These are phyloP conservation scores for Philopotamus ludificatus DNA, from an alignment of 1,140 invertebrate species.

Conservation along the genomic window DNA sequence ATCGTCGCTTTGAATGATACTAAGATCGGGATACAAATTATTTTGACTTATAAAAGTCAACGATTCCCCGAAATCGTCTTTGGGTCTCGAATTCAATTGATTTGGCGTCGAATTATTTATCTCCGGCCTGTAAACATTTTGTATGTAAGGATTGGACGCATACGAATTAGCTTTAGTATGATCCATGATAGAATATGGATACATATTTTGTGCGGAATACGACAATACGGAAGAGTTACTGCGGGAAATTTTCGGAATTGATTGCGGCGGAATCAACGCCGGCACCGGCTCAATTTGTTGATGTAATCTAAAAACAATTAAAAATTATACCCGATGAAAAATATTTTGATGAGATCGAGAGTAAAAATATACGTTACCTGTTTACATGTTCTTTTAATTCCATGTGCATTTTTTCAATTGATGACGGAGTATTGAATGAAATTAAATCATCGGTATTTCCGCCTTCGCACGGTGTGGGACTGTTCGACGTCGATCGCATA, in stretches of 20 bases:
- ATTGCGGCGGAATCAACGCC: conserved; percentile 18
- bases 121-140: too few species aligned
- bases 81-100: too few species aligned
- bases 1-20: too few species aligned
- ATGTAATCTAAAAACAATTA: conserved; percentile 47
- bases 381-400: conserved; percentile 58
- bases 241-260: conserved; percentile 17
- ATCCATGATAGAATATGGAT: conserved; percentile 18
- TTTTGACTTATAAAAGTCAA: too few species aligned
- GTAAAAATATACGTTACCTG: conserved; percentile 43
- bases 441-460: conserved; percentile 70
- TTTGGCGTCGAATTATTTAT: too few species aligned
- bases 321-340: not conserved
- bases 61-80: too few species aligned
- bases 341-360: too few species aligned
- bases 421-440: conserved; percentile 68
- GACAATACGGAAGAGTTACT: conserved; percentile 31
- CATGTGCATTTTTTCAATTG: conserved; percentile 51
- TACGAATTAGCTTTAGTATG: too few species aligned
- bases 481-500: conserved; percentile 50
- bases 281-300: conserved; percentile 47
- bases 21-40: too few species aligned
- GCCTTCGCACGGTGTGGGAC: conserved; percentile 53
- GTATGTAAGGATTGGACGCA: too few species aligned
- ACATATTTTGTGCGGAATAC: conserved; percentile 28